Base-by-base conservation (phyloP, 2,113 vertebrate species). In the Siphamia tubifer region DNA sequence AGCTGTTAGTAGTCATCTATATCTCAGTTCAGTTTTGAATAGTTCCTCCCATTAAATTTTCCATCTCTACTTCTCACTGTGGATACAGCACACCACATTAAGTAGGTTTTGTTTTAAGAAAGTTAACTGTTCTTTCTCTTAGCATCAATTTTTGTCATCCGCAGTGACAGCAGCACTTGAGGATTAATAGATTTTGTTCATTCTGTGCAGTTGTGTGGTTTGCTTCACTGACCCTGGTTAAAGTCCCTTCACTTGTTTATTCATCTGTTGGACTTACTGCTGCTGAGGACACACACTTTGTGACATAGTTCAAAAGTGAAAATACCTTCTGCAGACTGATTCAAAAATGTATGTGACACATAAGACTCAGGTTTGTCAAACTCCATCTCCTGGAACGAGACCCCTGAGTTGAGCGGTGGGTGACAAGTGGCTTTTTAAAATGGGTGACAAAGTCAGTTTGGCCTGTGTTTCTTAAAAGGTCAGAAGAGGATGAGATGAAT, bases 401-500 rank as follows among this genome's bases (percentile, higher is more conserved):
- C 5, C 34, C 61, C 3, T 4, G 28, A 71, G 35, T 11, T 0
- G 8, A 52, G 40, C 13, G 49, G 40, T 8, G 47, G 21, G 58
- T 39, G 7, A 20, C n/a, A 44, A 74, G 45, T 31, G 21, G 30
- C 44, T n/a, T 8, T 32, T 6, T 15, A 42, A 63, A 80, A 38
- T 3, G 0, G 19, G 45, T 60, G 69, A 64, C 75, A 66, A 64
- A 81, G 76, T 87, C 78, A 74, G 74, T 87, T 84, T 73, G 52
- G 45, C 77, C n/a, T 16, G 31, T 56, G 63, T 84, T 87, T 83
- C 25, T 55, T 34, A 28, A 87, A 81, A 85, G 77, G 68, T 79
- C 54, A 68, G 17, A 27, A 2, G 15, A 81, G 17, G 66, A 44
- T 34, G 71, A 43, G 53, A 72, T 36, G 70, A 87, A 80, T 44